Conservation (phyloP, 2,888 invertebrate genomes). For the Atherix ibis region DNA sequence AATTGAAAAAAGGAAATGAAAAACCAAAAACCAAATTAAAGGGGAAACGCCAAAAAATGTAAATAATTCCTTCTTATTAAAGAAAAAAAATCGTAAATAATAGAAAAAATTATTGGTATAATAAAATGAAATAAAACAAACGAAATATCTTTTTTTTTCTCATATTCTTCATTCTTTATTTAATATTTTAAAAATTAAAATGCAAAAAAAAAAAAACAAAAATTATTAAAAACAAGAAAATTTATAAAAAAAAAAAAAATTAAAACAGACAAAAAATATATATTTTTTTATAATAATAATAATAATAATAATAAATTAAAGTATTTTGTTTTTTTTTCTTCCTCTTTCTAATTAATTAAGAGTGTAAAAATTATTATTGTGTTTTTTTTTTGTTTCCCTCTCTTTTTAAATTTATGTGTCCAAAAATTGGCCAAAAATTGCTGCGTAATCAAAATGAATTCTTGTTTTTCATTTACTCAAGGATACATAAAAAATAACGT, state of each 20-base stretch:
- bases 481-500: too few relatives aligned
- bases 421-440: too few relatives aligned
- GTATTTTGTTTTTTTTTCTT: too few relatives aligned
- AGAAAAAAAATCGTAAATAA: not conserved
- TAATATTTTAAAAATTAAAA: constrained; percentile 7
- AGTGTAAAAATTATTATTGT: too few relatives aligned
- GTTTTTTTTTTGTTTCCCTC: too few relatives aligned
- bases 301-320: constrained; percentile 8
- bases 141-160: constrained; percentile 3
- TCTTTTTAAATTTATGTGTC: too few relatives aligned
- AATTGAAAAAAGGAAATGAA: too few relatives aligned
- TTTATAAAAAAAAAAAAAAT: constrained; percentile 2
- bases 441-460: too few relatives aligned
- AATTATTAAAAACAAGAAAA: not conserved
- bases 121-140: constrained; percentile 3
- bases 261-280: constrained; percentile 1
- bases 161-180: constrained; percentile 9
- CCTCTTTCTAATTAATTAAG: too few relatives aligned
- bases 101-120: not conserved
- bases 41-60: not conserved
- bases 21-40: not conserved
- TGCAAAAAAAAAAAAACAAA: constrained; percentile 6
- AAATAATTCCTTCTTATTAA: not conserved
- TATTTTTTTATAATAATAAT: constrained; percentile 5
- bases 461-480: too few relatives aligned